Base-by-base conservation (phyloP, 2,797 vertebrate species). In the Sternarchorhynchus goeldii region DNA sequence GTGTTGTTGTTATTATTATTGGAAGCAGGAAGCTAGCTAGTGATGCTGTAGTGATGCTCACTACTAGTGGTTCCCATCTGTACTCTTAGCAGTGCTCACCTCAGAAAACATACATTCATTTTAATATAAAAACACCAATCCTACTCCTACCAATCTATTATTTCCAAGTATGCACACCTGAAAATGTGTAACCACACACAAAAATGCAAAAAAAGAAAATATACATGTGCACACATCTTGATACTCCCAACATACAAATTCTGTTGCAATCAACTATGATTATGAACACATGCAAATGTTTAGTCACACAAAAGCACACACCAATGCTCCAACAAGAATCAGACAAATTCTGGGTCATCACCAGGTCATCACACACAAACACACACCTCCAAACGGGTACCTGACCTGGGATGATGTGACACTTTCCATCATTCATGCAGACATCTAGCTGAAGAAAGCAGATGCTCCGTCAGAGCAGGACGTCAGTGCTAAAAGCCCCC, bases 51-150 rank as follows among this genome's bases (percentile, higher is more conserved):
- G 95, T 94, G 34, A 98, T 94, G 60, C 95, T 95, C 1, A 98
- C 95, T 14, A 98, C 93, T 78, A 97, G 86, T 0, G 95, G 94
- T 87, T 98, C 97, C 99, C 96, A 0, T 94, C n/a, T n/a, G n/a
- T n/a, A 97, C 81, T 99, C 97, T 82, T 98, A 95, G 45, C 97
- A 99, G 85, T 95, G 96, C 60, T 97, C 94, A 0, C 97, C 97
- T 2, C 95, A 93, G 79, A 96, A 83, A 16, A 70, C 20, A 65
- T 2, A 70, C 34, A 66, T 2, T 4, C 4, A 18, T 21, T 18
- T 12, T 62, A 8, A 55, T 60, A 31, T n/a, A 65, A 25, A 53
- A 12, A n/a, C 67, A n/a, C 16, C 17, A 2, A 31, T 6, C 55
- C n/a, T 64, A 18, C 29, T 70, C 50, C 6, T 21, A 12, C 75